Conservation (phyloP, 2,113 vertebrate genomes). For the Nothocercus julius region DNA sequence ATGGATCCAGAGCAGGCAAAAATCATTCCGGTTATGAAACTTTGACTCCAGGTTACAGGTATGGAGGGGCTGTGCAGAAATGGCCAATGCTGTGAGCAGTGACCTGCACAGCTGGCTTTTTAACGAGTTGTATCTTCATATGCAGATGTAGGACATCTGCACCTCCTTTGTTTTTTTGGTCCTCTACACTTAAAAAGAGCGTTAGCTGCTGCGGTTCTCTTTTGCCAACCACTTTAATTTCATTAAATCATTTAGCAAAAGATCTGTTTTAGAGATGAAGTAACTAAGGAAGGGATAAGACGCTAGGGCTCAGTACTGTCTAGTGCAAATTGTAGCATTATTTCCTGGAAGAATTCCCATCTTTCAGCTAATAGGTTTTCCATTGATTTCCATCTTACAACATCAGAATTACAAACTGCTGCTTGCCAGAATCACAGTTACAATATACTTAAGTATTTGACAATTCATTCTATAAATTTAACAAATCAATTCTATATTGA, state of each 20-base stretch:
- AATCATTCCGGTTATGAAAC: not conserved
- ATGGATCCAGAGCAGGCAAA: not conserved
- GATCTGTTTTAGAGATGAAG: not conserved
- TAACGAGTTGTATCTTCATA: not conserved
- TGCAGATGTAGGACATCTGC: not conserved
- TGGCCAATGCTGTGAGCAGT: not conserved
- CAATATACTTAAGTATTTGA: not conserved
- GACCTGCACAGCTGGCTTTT: not conserved
- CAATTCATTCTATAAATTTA: not conserved
- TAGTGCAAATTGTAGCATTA: not conserved
- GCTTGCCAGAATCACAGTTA: not conserved
- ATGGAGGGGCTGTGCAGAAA: not conserved
- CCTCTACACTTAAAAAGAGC: not conserved
- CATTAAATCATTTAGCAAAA: not conserved
- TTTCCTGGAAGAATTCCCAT: not conserved
- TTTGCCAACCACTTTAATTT: not conserved
- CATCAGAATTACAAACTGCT: not conserved
- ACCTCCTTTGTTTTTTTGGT: not conserved
- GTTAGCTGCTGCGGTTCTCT: not conserved
- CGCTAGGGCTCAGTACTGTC: not conserved
- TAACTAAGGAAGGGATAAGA: not conserved
- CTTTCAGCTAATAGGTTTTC: slow-evolving; percentile 5
- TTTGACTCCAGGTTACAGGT: not conserved
- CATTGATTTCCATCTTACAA: not conserved
- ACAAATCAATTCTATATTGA: not conserved